Evolutionary conservation across 2,113 vertebrate species (phyloP).

Genomic region (Phocoena phocoena): DNA sequence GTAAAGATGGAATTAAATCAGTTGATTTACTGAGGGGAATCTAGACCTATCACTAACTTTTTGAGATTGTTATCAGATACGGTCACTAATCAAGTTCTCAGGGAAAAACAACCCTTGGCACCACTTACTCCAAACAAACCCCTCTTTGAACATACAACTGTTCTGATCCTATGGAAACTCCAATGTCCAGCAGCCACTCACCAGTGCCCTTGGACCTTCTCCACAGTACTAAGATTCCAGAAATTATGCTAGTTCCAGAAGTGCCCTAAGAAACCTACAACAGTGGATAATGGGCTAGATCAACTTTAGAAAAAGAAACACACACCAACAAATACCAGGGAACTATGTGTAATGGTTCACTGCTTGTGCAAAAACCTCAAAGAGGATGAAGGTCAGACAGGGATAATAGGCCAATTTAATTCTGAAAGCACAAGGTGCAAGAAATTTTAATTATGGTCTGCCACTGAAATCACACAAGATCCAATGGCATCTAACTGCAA

Average conservation of each 20-base stretch:
- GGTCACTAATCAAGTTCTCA: not conserved
- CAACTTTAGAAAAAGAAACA: slow-evolving; percentile 35
- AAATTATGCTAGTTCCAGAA: not conserved
- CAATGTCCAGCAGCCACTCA: not conserved
- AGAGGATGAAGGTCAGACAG: slow-evolving; percentile 78
- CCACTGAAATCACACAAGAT: slow-evolving; percentile 79
- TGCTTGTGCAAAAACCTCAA: slow-evolving; percentile 75
- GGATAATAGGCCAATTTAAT: slow-evolving; percentile 80
- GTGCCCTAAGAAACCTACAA: slow-evolving; percentile 5
- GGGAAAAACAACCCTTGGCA: not conserved
- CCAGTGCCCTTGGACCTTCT: not conserved
- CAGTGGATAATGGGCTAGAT: slow-evolving; percentile 24
- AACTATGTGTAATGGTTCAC: slow-evolving; percentile 65
- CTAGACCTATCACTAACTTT: not conserved
- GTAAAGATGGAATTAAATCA: not conserved
- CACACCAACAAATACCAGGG: slow-evolving; percentile 44
- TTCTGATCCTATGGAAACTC: not conserved
- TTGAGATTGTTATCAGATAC: not conserved
- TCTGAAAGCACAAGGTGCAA: slow-evolving; percentile 78
- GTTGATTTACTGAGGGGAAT: not conserved
- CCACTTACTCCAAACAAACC: not conserved
- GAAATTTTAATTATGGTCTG: slow-evolving; percentile 81
- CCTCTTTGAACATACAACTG: not conserved
- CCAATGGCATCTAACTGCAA: slow-evolving; percentile 77
- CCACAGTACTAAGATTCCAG: not conserved